These are phyloP conservation scores for Ceratina calcarata DNA, from an alignment of 1,140 invertebrate genomes.

Conservation along the genomic window DNA sequence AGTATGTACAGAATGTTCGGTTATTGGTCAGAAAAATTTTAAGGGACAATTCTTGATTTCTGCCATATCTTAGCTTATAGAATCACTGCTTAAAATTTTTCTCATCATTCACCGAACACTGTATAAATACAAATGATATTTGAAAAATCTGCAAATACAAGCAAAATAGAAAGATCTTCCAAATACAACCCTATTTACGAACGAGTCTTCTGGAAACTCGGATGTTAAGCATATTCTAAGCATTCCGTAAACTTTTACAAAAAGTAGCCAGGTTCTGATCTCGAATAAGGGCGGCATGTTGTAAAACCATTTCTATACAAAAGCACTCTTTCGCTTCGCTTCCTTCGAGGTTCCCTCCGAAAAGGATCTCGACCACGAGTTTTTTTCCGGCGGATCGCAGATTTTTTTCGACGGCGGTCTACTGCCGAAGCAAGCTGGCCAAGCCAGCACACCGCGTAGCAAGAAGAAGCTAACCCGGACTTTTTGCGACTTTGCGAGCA, in stretches of 20 bases:
- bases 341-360: not conserved
- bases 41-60: too few species aligned
- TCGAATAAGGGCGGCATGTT: not conserved
- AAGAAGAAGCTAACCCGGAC: conserved; percentile 20
- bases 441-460: not conserved
- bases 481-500: conserved; percentile 39
- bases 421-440: not conserved
- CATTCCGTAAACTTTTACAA: not conserved
- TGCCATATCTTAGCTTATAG: too few species aligned
- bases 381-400: not conserved
- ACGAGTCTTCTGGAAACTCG: not conserved
- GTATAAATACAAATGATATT: too few species aligned
- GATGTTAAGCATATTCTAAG: not conserved
- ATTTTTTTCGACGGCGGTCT: conserved; percentile 33
- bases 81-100: too few species aligned
- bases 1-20: too few species aligned
- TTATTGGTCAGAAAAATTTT: too few species aligned
- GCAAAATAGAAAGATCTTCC: too few species aligned
- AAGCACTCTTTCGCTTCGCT: conserved; percentile 5
- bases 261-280: not conserved
- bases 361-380: not conserved
- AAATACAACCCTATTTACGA: too few species aligned
- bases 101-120: too few species aligned
- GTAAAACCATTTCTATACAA: conserved; percentile 1
- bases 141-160: too few species aligned